phyloP scores from a whole-genome alignment of 2,113 vertebrate genomes.

The Neolamprologus kungweensis region DNA sequence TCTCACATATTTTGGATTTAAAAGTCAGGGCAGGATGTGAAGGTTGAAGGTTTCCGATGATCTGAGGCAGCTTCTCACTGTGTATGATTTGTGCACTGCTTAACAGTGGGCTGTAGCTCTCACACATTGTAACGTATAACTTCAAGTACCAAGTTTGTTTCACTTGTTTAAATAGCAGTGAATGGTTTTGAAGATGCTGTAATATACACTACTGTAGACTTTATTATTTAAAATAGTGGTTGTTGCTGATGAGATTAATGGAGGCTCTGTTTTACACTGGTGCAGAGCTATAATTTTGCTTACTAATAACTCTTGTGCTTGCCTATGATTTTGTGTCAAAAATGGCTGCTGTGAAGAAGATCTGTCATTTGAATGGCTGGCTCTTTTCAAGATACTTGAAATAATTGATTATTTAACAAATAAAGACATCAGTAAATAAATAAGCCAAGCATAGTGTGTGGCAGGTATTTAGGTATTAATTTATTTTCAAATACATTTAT shows the following conservation, averaged over 20 bases:
- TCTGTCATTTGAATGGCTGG: too few species aligned
- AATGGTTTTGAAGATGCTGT: neutral
- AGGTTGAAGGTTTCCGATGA: neutral
- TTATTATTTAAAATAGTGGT: neutral
- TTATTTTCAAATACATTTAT: neutral
- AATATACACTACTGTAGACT: neutral
- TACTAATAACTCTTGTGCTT: neutral
- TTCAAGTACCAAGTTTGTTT: neutral
- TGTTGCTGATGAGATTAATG: neutral
- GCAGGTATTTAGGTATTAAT: neutral
- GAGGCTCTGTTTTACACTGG: neutral
- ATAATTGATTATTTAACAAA: neutral
- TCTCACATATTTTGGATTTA: slow-evolving; percentile 3
- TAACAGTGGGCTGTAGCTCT: neutral
- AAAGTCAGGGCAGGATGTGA: neutral
- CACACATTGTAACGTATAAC: neutral
- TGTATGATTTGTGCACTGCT: neutral
- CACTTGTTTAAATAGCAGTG: neutral
- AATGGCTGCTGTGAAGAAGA: too few species aligned
- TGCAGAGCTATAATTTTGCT: fast-evolving
- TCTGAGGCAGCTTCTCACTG: neutral
- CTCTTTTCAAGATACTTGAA: neutral
- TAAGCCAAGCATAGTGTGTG: neutral
- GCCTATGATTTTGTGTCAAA: neutral
- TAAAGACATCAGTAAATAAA: neutral